Conservation (phyloP, 2,797 vertebrate species). For the Sebastes vulpes region DNA sequence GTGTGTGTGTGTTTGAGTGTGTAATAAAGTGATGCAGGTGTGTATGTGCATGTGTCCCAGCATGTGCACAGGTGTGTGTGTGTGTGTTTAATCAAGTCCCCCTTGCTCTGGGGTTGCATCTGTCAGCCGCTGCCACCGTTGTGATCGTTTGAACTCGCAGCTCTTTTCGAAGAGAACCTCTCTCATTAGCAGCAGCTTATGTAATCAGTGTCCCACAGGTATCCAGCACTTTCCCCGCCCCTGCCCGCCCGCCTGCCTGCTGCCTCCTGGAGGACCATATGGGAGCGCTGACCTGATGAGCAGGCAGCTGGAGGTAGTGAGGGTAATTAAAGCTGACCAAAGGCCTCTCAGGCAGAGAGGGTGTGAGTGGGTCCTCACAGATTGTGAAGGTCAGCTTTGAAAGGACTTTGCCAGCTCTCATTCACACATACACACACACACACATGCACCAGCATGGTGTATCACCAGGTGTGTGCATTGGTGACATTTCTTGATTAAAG, state of each 20-base stretch:
- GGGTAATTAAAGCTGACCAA: constrained; percentile 82
- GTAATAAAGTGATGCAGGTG: constrained; percentile 54
- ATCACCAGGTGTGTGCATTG: constrained; percentile 40
- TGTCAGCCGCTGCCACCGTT: constrained; percentile 80
- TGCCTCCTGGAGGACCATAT: constrained; percentile 79
- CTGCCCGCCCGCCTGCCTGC: constrained; percentile 64
- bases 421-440: background rate
- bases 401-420: constrained; percentile 40
- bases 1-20: constrained; percentile 48
- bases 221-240: constrained; percentile 74
- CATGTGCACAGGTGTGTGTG: constrained; percentile 29
- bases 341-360: constrained; percentile 70
- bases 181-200: constrained; percentile 87
- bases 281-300: constrained; percentile 79
- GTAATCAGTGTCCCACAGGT: constrained; percentile 86
- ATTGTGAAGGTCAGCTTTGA: constrained; percentile 80
- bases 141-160: constrained; percentile 85
- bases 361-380: constrained; percentile 73
- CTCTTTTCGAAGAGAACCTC: constrained; percentile 76
- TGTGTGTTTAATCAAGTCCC: constrained; percentile 77
- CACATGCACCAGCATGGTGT: background rate
- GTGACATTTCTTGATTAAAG: constrained; percentile 51
- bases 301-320: constrained; percentile 77
- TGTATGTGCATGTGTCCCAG: constrained; percentile 49
- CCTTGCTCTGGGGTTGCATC: constrained; percentile 78